Conservation (phyloP, 2,113 vertebrate species). For the Eira barbara region DNA sequence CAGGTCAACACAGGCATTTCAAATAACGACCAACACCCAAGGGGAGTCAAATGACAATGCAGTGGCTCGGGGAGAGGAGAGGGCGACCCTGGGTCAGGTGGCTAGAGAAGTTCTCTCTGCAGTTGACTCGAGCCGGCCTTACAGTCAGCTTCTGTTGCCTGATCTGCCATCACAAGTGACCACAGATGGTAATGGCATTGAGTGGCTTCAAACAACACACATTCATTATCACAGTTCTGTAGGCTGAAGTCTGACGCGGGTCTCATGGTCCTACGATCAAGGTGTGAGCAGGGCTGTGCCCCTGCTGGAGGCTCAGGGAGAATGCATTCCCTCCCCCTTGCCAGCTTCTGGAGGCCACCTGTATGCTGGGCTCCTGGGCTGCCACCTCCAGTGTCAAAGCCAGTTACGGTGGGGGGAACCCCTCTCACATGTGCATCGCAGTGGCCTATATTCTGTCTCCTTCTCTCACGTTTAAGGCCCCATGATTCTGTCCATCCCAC, state of each 20-base stretch:
- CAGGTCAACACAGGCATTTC: not conserved
- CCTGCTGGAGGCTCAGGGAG: not conserved
- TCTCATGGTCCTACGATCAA: not conserved
- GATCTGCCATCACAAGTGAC: accelerated
- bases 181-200: not conserved
- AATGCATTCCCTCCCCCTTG: too few relatives aligned
- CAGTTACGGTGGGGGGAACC: not conserved
- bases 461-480: not conserved
- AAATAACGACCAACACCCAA: not conserved
- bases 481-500: not conserved
- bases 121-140: not conserved
- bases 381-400: not conserved
- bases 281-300: accelerated
- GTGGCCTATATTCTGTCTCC: not conserved
- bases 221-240: too few relatives aligned
- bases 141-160: not conserved
- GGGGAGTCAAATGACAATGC: not conserved
- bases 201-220: not conserved
- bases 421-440: accelerated
- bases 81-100: not conserved
- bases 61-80: not conserved
- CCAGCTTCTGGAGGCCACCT: not conserved
- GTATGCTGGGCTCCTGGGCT: not conserved
- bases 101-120: not conserved
- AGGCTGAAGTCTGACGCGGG: not conserved